phyloP scores from a whole-genome alignment of 2,888 invertebrate genomes.

The Apamea monoglypha region DNA sequence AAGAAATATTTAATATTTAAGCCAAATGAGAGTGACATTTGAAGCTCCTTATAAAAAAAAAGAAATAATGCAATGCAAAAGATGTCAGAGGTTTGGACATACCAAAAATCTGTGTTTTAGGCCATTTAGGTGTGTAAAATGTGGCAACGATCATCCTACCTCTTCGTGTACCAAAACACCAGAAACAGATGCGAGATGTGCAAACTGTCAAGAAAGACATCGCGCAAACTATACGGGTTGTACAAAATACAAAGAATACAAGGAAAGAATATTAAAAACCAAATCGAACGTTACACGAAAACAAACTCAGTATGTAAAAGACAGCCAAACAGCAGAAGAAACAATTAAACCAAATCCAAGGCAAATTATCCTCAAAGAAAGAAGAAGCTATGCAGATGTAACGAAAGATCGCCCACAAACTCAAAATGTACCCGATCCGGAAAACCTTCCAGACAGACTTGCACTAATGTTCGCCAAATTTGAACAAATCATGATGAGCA shows the following conservation, averaged over 20 bases:
- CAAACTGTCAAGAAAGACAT: conserved; percentile 2
- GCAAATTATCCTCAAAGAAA: no score
- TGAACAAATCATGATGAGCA: no score
- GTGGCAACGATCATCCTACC: not conserved
- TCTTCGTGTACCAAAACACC: not conserved
- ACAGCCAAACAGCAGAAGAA: no score
- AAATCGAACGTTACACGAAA: no score
- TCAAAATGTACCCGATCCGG: no score
- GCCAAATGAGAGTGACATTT: not conserved
- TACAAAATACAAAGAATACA: conserved; percentile 2
- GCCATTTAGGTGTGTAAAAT: not conserved
- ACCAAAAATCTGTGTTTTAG: conserved; percentile 12
- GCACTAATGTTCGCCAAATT: no score
- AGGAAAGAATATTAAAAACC: not conserved
- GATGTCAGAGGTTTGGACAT: not conserved
- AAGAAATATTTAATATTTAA: not conserved
- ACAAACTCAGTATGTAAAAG: no score
- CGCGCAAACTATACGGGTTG: not conserved
- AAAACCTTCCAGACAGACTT: no score
- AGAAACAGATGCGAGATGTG: conserved; percentile 2
- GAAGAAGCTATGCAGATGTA: no score
- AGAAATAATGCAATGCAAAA: conserved; percentile 1
- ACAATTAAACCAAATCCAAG: no score
- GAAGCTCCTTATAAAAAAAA: conserved; percentile 12
- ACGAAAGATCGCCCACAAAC: no score